phyloP scores from a whole-genome alignment of 2,888 invertebrate genomes.

The Cataglyphis rosenhaueri region DNA sequence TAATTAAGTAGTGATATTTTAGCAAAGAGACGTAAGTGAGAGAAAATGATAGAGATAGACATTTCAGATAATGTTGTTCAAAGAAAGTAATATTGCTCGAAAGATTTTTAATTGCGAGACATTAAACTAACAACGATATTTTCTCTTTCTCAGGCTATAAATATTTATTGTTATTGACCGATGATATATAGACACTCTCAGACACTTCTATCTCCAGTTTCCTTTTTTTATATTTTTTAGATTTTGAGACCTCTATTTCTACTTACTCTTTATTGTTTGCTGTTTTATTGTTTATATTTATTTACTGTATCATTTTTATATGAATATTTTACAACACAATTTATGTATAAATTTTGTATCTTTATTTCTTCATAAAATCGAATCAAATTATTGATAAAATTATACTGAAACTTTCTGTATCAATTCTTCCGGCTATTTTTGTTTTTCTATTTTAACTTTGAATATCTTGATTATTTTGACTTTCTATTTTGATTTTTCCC shows the following conservation, averaged over 20 bases:
- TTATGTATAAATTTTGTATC: background rate
- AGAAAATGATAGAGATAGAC: slow-evolving; percentile 1
- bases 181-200: background rate
- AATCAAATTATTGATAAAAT: slow-evolving; percentile 14
- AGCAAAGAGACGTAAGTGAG: background rate
- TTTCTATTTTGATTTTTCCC: background rate
- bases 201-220: background rate
- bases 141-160: slow-evolving; percentile 10
- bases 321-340: background rate
- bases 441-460: background rate
- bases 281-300: slow-evolving; percentile 7
- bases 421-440: background rate
- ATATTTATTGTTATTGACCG: slow-evolving; percentile 25
- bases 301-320: background rate
- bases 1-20: background rate
- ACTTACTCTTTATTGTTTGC: slow-evolving; percentile 10
- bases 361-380: background rate
- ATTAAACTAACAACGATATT: slow-evolving; percentile 30
- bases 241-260: background rate
- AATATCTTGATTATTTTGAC: background rate
- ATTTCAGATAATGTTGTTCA: background rate
- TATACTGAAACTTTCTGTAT: background rate
- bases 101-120: slow-evolving; percentile 21
- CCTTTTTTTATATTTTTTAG: background rate
- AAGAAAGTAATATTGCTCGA: slow-evolving; percentile 21